Conservation (phyloP, 2,797 vertebrate genomes). For the Pristis pectinata region DNA sequence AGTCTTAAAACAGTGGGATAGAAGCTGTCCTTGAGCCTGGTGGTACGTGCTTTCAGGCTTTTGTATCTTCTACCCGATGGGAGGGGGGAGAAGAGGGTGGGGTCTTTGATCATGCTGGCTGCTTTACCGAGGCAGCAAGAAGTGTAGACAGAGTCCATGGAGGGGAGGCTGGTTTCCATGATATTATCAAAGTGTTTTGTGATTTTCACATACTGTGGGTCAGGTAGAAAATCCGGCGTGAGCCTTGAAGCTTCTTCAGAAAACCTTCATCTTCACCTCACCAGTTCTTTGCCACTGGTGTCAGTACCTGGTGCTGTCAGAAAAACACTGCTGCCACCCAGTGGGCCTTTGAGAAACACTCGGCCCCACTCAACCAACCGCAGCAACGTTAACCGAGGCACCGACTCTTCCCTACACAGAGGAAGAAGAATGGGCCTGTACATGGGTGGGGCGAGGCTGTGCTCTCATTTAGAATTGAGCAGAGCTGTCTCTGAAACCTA, state of each 20-base stretch:
- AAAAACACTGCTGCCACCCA: slow-evolving; percentile 32
- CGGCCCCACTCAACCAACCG: background rate
- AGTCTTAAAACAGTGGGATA: too few species aligned
- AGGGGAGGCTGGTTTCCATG: background rate
- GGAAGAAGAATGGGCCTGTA: background rate
- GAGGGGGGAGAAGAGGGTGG: too few species aligned
- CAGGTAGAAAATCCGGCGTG: background rate
- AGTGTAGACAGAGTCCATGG: too few species aligned
- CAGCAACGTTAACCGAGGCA: background rate
- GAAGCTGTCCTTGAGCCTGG: too few species aligned
- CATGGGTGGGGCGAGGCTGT: too few species aligned
- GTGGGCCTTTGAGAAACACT: background rate
- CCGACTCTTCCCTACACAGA: background rate
- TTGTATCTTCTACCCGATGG: too few species aligned
- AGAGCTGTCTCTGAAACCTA: background rate
- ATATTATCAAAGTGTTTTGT: too few species aligned
- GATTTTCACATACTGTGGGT: background rate
- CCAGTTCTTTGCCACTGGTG: background rate
- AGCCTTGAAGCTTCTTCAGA: background rate
- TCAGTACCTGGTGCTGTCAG: background rate
- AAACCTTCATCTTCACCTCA: background rate
- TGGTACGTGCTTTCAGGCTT: too few species aligned
- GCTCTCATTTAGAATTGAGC: background rate
- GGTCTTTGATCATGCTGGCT: too few species aligned
- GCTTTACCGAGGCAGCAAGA: too few species aligned